phyloP scores from a whole-genome alignment of 2,113 vertebrate genomes.

The Mionectes macconnelli region DNA sequence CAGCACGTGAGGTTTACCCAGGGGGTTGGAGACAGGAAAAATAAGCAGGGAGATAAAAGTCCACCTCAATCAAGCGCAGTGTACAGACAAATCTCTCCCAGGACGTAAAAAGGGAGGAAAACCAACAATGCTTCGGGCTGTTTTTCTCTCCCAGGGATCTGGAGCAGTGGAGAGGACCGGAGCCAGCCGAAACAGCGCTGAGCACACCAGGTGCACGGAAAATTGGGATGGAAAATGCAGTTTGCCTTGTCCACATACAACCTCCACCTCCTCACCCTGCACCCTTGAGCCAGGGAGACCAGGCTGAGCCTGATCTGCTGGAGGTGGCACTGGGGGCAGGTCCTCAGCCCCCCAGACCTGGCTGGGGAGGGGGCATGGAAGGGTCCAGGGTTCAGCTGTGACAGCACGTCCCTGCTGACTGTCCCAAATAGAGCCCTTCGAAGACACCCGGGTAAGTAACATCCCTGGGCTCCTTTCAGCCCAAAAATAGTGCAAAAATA shows the following conservation, averaged over 20 bases:
- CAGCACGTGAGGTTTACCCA: not conserved
- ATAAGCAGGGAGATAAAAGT: not conserved
- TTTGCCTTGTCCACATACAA: fast-evolving
- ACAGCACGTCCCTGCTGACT: fast-evolving
- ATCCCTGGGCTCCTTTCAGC: not conserved
- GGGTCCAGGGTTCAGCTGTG: fast-evolving
- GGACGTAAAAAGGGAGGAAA: not conserved
- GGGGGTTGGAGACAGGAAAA: not conserved
- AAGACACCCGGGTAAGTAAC: not conserved
- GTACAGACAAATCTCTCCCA: not conserved
- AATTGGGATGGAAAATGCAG: not conserved
- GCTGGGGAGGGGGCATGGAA: fast-evolving
- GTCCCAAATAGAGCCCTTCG: not conserved
- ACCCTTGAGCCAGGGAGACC: fast-evolving
- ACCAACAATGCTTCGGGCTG: not conserved
- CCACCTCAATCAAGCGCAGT: fast-evolving
- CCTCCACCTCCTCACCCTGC: not conserved
- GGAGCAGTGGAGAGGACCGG: not conserved
- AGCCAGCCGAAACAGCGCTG: fast-evolving
- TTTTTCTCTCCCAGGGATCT: not conserved
- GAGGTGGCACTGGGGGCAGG: no score
- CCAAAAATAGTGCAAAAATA: fast-evolving
- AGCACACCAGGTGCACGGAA: fast-evolving
- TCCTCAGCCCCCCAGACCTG: fast-evolving
- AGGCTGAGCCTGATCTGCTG: not conserved